A percentile compares a stretch with the other conserved stretches of the same genome.
Evolutionary conservation across 2,113 vertebrate species (phyloP).

Genomic region (Osmerus eperlanus): DNA sequence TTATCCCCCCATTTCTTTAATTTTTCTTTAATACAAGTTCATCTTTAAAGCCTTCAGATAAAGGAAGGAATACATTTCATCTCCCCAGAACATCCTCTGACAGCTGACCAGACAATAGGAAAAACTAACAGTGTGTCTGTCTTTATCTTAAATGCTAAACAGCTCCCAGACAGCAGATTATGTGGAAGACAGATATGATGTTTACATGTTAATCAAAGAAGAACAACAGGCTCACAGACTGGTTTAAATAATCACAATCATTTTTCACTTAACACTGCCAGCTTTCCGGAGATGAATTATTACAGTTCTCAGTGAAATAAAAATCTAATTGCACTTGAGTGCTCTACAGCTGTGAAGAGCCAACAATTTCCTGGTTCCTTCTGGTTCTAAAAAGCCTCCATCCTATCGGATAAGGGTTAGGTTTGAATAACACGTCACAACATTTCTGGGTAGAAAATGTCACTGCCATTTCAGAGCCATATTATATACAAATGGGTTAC

Average conservation of each 20-base stretch:
- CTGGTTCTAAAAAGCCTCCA: not conserved
- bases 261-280: no score
- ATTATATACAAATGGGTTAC: slow-evolving; percentile 37
- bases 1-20: not conserved
- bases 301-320: no score
- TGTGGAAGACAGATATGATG: not conserved
- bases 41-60: slow-evolving; percentile 29
- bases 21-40: slow-evolving; percentile 31
- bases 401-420: not conserved
- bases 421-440: not conserved
- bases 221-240: not conserved
- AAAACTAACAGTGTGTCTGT: not conserved
- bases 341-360: no score
- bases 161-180: slow-evolving; percentile 1
- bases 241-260: no score
- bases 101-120: slow-evolving; percentile 22
- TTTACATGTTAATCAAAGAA: slow-evolving; percentile 15
- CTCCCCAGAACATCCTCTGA: slow-evolving; percentile 28
- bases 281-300: no score
- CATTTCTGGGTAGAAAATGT: not conserved
- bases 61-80: slow-evolving; percentile 38
- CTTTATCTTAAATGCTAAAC: not conserved
- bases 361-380: no score
- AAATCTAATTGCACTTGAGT: no score
- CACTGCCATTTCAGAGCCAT: slow-evolving; percentile 9